Evolutionary conservation across 2,113 vertebrate genomes (phyloP), one percentile per base, ranked within the genome.

Genomic region (Marmota monax): DNA sequence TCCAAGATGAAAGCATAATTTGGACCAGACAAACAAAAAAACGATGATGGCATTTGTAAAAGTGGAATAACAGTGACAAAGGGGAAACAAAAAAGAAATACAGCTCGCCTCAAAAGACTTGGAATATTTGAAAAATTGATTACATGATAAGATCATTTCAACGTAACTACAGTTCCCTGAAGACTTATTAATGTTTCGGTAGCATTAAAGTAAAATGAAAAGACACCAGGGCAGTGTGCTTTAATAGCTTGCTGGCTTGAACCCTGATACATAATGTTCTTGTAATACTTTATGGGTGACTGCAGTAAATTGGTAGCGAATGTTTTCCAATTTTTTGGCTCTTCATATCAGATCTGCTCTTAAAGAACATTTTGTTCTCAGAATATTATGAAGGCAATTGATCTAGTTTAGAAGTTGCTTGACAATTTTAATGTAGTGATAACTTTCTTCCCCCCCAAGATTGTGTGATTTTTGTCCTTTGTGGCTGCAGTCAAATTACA

Each of bases 201-300:
- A 98, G 97, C 97, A 94, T 97, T 98, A 96, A 98, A 98, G 96
- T 97, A 98, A 97, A 94, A 98, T 95, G 78, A 96, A 96, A 98
- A 98, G 98, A 98, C 84, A 98, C 96, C 92, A 98, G 96, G 96
- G 93, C 97, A 98, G 98, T 98, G 96, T 37, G 53, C 97, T 98
- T 98, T 98, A 98, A 99, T 98, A 98, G 98, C 98, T 98, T 98
- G 95, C 98, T 99, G 98, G 98, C 98, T 98, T 98, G 98, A 98
- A 98, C 98, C 98, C 98, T 97, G 94, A 98, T 98, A 99, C 98
- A 99, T 98, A 98, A 99, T 99, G 98, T 99, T 99, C 98, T 98
- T 99, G 96, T 98, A 99, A 98, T 98, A 98, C 98, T 99, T 99
- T 98, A 99, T 98, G 98, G 98, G 98, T 98, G 98, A 98, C 98